A percentile compares a stretch with the other conserved stretches of the same genome.
These are phyloP conservation scores for Drymonia ruficornis DNA, from an alignment of 2,888 invertebrate genomes.

Conservation along the genomic window DNA sequence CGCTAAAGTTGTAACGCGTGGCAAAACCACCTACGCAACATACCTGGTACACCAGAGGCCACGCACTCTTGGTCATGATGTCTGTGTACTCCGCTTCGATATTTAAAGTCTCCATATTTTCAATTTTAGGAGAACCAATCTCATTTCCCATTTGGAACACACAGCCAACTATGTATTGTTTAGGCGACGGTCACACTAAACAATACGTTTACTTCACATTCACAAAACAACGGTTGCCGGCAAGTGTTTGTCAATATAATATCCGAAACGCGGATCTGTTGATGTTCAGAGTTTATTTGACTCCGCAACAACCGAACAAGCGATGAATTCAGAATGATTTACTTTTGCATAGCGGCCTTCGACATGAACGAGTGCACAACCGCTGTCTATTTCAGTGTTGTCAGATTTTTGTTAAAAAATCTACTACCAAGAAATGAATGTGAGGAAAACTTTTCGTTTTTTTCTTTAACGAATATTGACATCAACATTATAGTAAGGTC, in stretches of 20 bases:
- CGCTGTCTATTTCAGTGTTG: conserved; percentile 47
- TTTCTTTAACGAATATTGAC: too few species aligned
- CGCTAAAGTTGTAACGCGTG: conserved; percentile 49
- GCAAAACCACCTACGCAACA: conserved; percentile 55
- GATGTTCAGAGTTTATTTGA: conserved; percentile 11
- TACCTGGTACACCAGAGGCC: conserved; percentile 90
- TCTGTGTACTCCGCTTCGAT: conserved; percentile 90
- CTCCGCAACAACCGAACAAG: conserved; percentile 23
- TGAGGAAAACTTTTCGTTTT: too few species aligned
- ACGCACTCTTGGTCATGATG: conserved; percentile 88
- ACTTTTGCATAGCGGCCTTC: conserved; percentile 32
- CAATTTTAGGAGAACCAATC: conserved; percentile 33
- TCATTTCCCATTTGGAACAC: conserved; percentile 25
- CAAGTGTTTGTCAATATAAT: conserved; percentile 6
- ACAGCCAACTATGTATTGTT: conserved; percentile 36
- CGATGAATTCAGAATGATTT: conserved; percentile 34
- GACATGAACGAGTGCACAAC: conserved; percentile 34
- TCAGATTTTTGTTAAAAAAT: conserved; percentile 26
- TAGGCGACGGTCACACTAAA: conserved; percentile 34
- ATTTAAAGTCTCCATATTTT: conserved; percentile 46
- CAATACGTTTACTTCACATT: conserved; percentile 26
- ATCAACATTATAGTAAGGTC: too few species aligned
- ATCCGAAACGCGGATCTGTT: conserved; percentile 10
- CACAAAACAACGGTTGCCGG: conserved; percentile 18
- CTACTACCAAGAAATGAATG: neutral